Conservation (phyloP, 2,888 invertebrate genomes). For the Rhorus exstirpatorius region DNA sequence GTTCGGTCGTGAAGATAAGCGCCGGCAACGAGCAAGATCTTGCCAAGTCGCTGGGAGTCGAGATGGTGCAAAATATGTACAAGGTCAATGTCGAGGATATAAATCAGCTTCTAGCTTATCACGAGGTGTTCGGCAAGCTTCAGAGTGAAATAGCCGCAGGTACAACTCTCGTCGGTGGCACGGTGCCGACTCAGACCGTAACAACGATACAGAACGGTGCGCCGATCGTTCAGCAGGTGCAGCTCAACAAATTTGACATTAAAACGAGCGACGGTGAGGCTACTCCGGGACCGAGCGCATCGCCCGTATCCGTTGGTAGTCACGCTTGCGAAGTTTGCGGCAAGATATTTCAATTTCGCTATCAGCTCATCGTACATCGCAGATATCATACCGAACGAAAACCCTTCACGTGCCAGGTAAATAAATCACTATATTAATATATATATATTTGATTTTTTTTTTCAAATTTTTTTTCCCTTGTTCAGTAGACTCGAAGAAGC, state of each 20-base stretch:
- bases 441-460: no score
- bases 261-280: conserved; percentile 84
- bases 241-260: conserved; percentile 85
- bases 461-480: no score
- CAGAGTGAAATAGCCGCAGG: conserved; percentile 87
- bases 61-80: conserved; percentile 94
- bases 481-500: no score
- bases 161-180: conserved; percentile 85
- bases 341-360: conserved; percentile 95
- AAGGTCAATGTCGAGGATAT: conserved; percentile 94
- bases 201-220: conserved; percentile 85
- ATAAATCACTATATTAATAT: conserved; percentile 5
- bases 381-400: conserved; percentile 95
- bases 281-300: conserved; percentile 87
- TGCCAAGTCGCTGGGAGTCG: conserved; percentile 89
- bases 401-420: conserved; percentile 91
- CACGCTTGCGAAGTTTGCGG: conserved; percentile 95
- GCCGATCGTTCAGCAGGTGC: conserved; percentile 84
- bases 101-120: conserved; percentile 94
- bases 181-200: conserved; percentile 84
- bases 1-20: conserved; percentile 91
- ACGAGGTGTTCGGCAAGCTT: conserved; percentile 93
- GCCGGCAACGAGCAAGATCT: conserved; percentile 89
- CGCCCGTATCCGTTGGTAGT: conserved; percentile 88
- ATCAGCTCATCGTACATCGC: conserved; percentile 95